These are phyloP conservation scores for Drosophila erecta DNA, from an alignment of 1,140 invertebrate species.

Conservation along the genomic window DNA sequence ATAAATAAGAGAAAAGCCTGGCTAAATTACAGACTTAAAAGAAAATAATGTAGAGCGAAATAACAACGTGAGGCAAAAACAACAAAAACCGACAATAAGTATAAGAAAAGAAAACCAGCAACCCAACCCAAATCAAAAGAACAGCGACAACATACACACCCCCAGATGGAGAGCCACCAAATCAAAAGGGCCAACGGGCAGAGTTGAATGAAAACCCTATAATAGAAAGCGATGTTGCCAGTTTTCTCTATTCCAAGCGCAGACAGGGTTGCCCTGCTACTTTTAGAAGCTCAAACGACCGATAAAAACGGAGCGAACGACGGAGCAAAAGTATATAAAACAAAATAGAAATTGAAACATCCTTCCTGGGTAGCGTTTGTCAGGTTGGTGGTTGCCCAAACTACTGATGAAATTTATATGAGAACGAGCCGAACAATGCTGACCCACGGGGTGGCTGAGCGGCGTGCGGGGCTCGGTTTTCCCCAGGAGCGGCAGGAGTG, in stretches of 20 bases:
- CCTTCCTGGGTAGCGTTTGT: constrained; percentile 60
- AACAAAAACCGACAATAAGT: constrained; percentile 2
- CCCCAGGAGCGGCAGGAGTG: constrained; percentile 29
- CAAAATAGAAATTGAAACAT: constrained; percentile 83
- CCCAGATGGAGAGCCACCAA: constrained; percentile 37
- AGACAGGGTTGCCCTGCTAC: constrained; percentile 61
- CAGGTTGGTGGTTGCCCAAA: constrained; percentile 43
- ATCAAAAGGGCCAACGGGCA: constrained; percentile 38
- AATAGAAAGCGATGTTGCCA: constrained; percentile 58
- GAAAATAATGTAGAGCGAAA: constrained; percentile 45
- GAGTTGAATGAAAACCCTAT: constrained; percentile 14
- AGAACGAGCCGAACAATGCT: constrained; percentile 34
- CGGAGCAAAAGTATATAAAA: constrained; percentile 57
- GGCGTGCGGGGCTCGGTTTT: constrained; percentile 45
- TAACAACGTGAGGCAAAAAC: constrained; percentile 25
- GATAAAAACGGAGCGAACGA: constrained; percentile 65
- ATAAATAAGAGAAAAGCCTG: constrained; percentile 68
- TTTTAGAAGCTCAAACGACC: constrained; percentile 59
- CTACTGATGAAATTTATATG: constrained; percentile 65
- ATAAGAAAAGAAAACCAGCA: constrained; percentile 38
- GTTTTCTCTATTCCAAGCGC: constrained; percentile 55
- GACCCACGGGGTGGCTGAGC: constrained; percentile 6
- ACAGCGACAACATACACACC: constrained; percentile 25
- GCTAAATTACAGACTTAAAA: constrained; percentile 56
- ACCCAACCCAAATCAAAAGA: constrained; percentile 35